Percentiles rank a stretch among this genome's conserved stretches.
Conservation (phyloP, 1,140 invertebrate genomes). For the Tetramorium alpestre region DNA sequence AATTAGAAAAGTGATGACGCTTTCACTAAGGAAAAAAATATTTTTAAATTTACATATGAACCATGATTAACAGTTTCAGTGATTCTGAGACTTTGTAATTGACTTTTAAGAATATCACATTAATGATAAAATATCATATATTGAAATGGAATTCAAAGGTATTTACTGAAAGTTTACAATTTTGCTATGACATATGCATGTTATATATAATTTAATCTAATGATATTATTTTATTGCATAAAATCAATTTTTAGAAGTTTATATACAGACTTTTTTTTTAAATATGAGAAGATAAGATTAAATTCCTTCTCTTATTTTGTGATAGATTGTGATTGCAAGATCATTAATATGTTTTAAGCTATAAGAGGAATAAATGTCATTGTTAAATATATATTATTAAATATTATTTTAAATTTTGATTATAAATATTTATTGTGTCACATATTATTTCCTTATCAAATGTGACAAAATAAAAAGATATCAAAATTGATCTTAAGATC, state of each 20-base stretch:
- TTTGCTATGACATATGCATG: conserved; percentile 5
- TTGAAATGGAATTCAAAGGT: neutral
- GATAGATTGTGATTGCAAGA: neutral
- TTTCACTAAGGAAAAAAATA: neutral
- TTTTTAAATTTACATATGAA: neutral
- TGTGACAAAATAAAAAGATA: neutral
- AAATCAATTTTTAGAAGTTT: neutral
- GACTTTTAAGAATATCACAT: neutral
- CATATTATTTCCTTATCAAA: neutral
- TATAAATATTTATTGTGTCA: neutral
- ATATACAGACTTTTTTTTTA: neutral
- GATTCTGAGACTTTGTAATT: neutral
- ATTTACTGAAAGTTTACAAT: neutral
- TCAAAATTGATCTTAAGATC: neutral
- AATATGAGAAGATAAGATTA: conserved; percentile 13
- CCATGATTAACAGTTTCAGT: neutral
- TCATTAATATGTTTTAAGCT: neutral
- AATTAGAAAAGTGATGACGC: neutral
- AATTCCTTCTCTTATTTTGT: neutral
- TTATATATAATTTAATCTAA: neutral
- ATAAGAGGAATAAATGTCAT: neutral
- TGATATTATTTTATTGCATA: neutral
- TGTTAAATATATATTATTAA: neutral
- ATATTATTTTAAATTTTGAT: neutral
- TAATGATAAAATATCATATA: neutral